phyloP scores from a whole-genome alignment of 2,888 invertebrate genomes.

The Diadromus collaris region DNA sequence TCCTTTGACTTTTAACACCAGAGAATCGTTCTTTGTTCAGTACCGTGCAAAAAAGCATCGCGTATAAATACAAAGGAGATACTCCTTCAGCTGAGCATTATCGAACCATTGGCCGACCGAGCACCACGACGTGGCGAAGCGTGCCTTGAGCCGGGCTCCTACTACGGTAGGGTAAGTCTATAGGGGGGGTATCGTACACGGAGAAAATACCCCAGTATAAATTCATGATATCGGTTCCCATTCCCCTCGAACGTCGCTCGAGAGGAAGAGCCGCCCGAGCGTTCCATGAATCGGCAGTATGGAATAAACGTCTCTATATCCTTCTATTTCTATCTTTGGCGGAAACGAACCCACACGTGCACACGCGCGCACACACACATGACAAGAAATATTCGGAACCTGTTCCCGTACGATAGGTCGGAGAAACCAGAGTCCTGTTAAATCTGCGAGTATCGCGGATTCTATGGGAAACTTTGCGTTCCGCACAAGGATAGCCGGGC shows the following conservation, averaged over 20 bases:
- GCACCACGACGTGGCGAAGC: not conserved
- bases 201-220: conserved; percentile 33
- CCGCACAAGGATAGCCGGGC: not conserved
- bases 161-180: not conserved
- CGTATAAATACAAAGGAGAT: conserved; percentile 35
- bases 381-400: conserved; percentile 18
- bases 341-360: not conserved
- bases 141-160: not conserved
- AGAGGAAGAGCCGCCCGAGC: conserved; percentile 26
- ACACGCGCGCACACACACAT: not conserved
- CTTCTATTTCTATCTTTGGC: conserved; percentile 18
- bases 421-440: not conserved
- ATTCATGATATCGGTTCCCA: conserved; percentile 50
- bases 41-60: not conserved
- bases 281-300: conserved; percentile 39
- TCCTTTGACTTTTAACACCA: conserved; percentile 15
- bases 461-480: conserved; percentile 38
- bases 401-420: not conserved
- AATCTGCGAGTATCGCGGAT: not conserved
- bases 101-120: conserved; percentile 36
- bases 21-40: not conserved
- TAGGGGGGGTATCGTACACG: not conserved
- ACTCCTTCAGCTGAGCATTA: conserved; percentile 31
- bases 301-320: conserved; percentile 20
- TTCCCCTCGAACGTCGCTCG: conserved; percentile 56